These are phyloP conservation scores for Deladenus siricidicola DNA, from an alignment of 2,888 invertebrate species.

Conservation along the genomic window DNA sequence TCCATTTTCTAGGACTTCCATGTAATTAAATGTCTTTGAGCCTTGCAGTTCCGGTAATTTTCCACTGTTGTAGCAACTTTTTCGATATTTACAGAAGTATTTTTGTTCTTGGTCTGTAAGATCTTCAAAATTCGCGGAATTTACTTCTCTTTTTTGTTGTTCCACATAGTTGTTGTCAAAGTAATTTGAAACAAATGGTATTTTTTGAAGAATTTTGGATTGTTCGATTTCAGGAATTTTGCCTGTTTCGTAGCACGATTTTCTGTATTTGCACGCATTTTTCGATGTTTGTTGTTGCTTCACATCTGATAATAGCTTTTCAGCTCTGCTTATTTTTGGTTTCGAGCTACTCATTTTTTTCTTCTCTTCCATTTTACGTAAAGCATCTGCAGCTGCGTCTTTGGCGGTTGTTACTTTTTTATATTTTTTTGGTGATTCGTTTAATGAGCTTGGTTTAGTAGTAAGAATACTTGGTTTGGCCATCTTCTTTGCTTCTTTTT, in stretches of 20 bases:
- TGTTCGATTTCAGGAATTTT: slow-evolving; percentile 27
- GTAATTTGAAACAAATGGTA: too few species aligned
- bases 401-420: background rate
- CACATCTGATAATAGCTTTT: background rate
- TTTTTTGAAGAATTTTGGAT: too few species aligned
- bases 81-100: slow-evolving; percentile 45
- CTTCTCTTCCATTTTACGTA: background rate
- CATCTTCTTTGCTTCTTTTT: slow-evolving; percentile 28
- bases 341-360: background rate
- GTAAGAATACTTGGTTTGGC: slow-evolving; percentile 17
- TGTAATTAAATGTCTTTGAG: background rate
- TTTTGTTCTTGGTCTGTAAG: slow-evolving; percentile 22
- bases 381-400: background rate
- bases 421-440: background rate
- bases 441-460: background rate
- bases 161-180: too few species aligned
- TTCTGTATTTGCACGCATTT: slow-evolving; percentile 22
- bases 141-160: slow-evolving; percentile 15
- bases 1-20: too few species aligned
- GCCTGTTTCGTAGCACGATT: slow-evolving; percentile 49
- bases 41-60: slow-evolving; percentile 18
- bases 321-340: background rate
- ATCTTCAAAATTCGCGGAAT: slow-evolving; percentile 13
- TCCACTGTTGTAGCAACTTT: slow-evolving; percentile 37
- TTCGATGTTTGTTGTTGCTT: background rate